Evolutionary conservation across 2,797 vertebrate species (phyloP), one percentile per base, ranked within the genome.

Genomic region (Zenarchopterus dispar): DNA sequence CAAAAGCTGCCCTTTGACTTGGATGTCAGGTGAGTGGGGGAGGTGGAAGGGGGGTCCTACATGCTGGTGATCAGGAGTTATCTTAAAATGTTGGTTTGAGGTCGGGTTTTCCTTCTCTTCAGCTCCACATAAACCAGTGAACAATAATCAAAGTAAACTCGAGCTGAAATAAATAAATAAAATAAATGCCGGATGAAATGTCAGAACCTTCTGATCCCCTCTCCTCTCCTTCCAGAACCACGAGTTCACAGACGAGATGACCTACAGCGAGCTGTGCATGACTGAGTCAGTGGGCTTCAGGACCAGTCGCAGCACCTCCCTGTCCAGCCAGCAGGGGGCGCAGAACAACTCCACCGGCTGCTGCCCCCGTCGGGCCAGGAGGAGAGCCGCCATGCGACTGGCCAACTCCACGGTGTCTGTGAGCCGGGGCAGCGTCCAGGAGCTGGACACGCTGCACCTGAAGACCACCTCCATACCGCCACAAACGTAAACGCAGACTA

Each of bases 401-500:
- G 95, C 95, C 62, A 96, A 96, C 89, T 96, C 95, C 70, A 96
- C 94, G 0, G 94, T 95, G 60, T 96, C 95, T 0, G 94, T 96
- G 47, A 96, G 95, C 82, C 90, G 93, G 0, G 94, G 95, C 13
- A 97, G 95, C 55, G 85, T 96, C 82, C 96, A 97, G 89, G 96
- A 97, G 81, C 93, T 97, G 64, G 94, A 95, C 77, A 96, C 90
- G 0, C 81, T 97, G 61, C 92, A 95, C 48, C 60, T 93, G 17
- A 94, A 94, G 18, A 94, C 75, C 69, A 88, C 86, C 10, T 60
- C 68, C 57, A 77, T 87, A 8, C 83, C 80, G 0, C 82, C 77
- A 0, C 88, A 90, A 54, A 88, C 75, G 89, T 89, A 77, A 85
- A 45, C 2, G 3, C 1, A 22, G 6, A 49, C 4, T 39, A 1